phyloP scores from a whole-genome alignment of 2,888 invertebrate genomes.

The Criorhina ranunculi region DNA sequence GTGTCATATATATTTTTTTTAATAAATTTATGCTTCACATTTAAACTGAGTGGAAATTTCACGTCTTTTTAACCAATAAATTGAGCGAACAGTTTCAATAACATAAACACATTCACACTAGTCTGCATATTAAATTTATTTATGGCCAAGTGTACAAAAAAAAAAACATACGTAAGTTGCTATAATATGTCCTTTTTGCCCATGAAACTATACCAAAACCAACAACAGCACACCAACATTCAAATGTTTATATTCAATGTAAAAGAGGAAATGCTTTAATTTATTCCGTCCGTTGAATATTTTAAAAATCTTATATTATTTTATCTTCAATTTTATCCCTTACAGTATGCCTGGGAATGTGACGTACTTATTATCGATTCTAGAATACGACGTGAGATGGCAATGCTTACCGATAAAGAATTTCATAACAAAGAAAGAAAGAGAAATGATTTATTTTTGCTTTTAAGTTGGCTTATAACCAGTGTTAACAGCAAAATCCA shows the following conservation, averaged over 20 bases:
- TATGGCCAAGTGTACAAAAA: not conserved
- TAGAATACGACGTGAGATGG: too few relatives aligned
- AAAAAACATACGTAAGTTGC: not conserved
- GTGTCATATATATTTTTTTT: constrained; percentile 20
- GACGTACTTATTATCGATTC: not conserved
- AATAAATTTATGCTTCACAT: constrained; percentile 36
- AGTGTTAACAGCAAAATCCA: too few relatives aligned
- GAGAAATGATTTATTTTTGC: too few relatives aligned
- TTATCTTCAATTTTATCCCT: not conserved
- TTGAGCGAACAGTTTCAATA: constrained; percentile 49
- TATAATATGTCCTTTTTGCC: constrained; percentile 3
- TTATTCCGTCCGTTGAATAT: not conserved
- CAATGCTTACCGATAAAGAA: too few relatives aligned
- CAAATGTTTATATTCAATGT: constrained; percentile 9
- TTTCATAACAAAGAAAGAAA: too few relatives aligned
- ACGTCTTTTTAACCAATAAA: constrained; percentile 56
- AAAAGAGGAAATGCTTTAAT: not conserved
- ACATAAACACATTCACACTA: not conserved
- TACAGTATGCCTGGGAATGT: not conserved
- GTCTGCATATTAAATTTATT: not conserved
- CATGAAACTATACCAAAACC: not conserved
- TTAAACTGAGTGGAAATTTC: constrained; percentile 55
- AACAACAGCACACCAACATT: constrained; percentile 1
- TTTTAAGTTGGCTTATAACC: too few relatives aligned
- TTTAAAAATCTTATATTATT: not conserved